phyloP scores from a whole-genome alignment of 2,888 invertebrate species.

The Polyommatus icarus region DNA sequence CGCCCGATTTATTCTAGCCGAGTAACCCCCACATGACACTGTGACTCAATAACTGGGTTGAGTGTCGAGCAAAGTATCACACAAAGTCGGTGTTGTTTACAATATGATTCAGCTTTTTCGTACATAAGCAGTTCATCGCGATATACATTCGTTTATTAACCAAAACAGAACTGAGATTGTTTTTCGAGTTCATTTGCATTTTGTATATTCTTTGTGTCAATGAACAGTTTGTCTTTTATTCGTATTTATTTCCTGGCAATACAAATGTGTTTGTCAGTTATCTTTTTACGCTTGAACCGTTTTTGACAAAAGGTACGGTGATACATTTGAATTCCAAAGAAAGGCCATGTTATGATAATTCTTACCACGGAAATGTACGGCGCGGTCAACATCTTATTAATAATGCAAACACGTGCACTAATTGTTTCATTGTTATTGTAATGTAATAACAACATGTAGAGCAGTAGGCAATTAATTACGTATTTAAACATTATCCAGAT shows the following conservation, averaged over 20 bases:
- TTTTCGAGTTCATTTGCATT: slow-evolving; percentile 4
- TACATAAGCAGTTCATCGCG: neutral
- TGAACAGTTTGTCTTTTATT: neutral
- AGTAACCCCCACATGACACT: slow-evolving; percentile 17
- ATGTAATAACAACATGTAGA: slow-evolving; percentile 6
- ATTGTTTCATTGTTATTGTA: slow-evolving; percentile 14
- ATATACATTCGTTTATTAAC: neutral
- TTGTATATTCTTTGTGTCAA: neutral
- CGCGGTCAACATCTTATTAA: neutral
- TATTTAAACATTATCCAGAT: neutral
- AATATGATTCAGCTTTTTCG: slow-evolving; percentile 15
- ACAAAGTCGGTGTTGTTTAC: slow-evolving; percentile 14
- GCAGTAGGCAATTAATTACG: neutral
- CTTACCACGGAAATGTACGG: neutral
- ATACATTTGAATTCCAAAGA: neutral
- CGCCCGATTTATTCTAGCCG: neutral
- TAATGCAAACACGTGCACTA: slow-evolving; percentile 10
- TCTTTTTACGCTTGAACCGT: neutral
- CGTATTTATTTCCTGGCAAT: neutral
- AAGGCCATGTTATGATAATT: neutral
- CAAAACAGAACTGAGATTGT: neutral
- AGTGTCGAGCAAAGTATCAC: neutral
- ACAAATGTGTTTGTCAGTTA: neutral
- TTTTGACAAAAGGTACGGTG: neutral
- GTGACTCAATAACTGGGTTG: slow-evolving; percentile 9